A percentile compares a stretch with the other conserved stretches of the same genome.
phyloP scores from a whole-genome alignment of 2,888 invertebrate genomes.

The Acleris emargana region DNA sequence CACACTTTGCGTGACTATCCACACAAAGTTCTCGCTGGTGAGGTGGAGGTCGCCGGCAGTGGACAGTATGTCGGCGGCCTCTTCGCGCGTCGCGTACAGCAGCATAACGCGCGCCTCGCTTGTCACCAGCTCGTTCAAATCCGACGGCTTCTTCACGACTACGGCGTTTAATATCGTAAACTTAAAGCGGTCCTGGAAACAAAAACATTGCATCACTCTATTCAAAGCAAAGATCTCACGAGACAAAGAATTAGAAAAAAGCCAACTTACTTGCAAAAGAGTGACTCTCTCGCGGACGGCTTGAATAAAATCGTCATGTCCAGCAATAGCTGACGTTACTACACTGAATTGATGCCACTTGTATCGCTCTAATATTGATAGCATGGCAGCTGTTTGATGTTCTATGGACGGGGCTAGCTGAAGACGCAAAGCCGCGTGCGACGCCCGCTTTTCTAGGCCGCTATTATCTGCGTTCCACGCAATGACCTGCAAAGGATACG shows the following conservation, averaged over 20 bases:
- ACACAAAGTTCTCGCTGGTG: constrained; percentile 96
- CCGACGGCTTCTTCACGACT: constrained; percentile 89
- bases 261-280: constrained; percentile 87
- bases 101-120: constrained; percentile 97
- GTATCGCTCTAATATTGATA: constrained; percentile 96
- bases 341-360: constrained; percentile 98
- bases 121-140: constrained; percentile 92
- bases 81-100: constrained; percentile 94
- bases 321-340: constrained; percentile 96
- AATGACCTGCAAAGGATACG: constrained; percentile 84
- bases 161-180: constrained; percentile 95
- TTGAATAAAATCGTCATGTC: constrained; percentile 97
- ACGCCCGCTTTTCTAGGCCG: constrained; percentile 90
- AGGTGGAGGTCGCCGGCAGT: constrained; percentile 90
- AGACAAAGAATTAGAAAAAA: background rate
- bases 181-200: constrained; percentile 75
- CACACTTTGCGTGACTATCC: constrained; percentile 98
- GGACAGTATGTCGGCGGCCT: constrained; percentile 92
- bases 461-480: constrained; percentile 99
- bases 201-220: background rate
- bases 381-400: constrained; percentile 98
- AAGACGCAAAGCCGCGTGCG: constrained; percentile 94
- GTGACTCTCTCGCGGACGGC: constrained; percentile 94
- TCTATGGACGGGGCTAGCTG: constrained; percentile 98
- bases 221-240: too few species aligned